These are phyloP conservation scores for Intellagama lesueurii DNA, from an alignment of 2,797 vertebrate species.

Conservation along the genomic window DNA sequence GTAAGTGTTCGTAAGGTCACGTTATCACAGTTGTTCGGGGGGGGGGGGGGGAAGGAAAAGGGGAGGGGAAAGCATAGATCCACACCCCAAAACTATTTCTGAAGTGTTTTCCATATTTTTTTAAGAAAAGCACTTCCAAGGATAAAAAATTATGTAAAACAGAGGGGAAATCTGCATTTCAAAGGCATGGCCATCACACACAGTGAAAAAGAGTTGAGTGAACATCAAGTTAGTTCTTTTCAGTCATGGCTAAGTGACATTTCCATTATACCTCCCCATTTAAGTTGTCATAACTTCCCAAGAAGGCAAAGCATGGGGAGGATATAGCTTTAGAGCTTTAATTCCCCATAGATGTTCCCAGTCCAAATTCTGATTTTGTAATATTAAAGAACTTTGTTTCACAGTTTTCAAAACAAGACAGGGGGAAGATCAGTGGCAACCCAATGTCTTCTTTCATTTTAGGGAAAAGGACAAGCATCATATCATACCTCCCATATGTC, in stretches of 20 bases:
- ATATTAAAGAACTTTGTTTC: background rate
- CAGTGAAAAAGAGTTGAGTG: conserved; percentile 6
- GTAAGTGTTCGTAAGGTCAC: conserved; percentile 21
- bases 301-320: background rate
- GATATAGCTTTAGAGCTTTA: background rate
- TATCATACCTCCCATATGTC: no score
- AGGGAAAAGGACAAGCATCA: no score
- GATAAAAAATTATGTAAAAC: conserved; percentile 6
- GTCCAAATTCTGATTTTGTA: conserved; percentile 21
- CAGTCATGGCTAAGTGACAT: conserved; percentile 8
- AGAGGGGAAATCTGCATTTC: background rate
- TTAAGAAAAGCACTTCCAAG: background rate
- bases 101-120: conserved; percentile 11
- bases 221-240: conserved; percentile 10
- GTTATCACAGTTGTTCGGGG: background rate
- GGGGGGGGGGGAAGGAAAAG: background rate
- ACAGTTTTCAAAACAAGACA: background rate
- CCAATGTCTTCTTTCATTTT: no score
- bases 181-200: background rate
- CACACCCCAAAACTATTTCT: background rate
- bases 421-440: background rate
- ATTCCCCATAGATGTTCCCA: conserved; percentile 29
- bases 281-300: conserved; percentile 13
- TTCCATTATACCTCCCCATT: background rate
- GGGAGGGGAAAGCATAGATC: background rate